Evolutionary conservation across 2,888 invertebrate species (phyloP).

Genomic region (Oegoconia quadripuncta): DNA sequence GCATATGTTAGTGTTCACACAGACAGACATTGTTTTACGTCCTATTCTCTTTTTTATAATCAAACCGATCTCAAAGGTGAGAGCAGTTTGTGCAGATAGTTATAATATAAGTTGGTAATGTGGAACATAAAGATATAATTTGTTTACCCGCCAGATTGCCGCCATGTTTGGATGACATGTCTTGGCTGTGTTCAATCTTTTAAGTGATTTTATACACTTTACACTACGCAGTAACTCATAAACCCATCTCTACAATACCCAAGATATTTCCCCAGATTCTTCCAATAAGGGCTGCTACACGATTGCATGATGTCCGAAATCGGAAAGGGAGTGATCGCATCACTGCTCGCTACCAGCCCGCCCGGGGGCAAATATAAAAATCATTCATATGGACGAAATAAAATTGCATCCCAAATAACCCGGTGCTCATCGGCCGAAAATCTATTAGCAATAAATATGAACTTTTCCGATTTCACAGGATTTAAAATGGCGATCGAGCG

Average conservation of each 20-base stretch:
- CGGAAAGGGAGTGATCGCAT: slow-evolving; percentile 48
- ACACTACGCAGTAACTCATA: too few relatives aligned
- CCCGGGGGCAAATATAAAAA: slow-evolving; percentile 74
- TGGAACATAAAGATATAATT: too few relatives aligned
- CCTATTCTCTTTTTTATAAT: too few relatives aligned
- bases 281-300: slow-evolving; percentile 46
- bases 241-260: slow-evolving; percentile 8
- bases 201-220: too few relatives aligned
- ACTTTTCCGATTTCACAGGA: slow-evolving; percentile 77
- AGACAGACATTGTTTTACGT: too few relatives aligned
- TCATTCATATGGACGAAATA: slow-evolving; percentile 78
- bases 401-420: slow-evolving; percentile 78
- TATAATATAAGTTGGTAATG: too few relatives aligned
- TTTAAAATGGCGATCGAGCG: slow-evolving; percentile 60
- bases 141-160: too few relatives aligned
- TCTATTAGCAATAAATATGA: slow-evolving; percentile 80
- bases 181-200: too few relatives aligned
- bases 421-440: slow-evolving; percentile 72
- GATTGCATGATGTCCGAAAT: slow-evolving; percentile 59
- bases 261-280: slow-evolving; percentile 37
- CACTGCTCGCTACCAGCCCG: slow-evolving; percentile 40
- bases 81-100: too few relatives aligned
- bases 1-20: too few relatives aligned
- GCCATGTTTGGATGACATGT: too few relatives aligned
- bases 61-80: too few relatives aligned